These are phyloP conservation scores for Hydrophis major DNA, from an alignment of 2,797 vertebrate genomes.

Conservation along the genomic window DNA sequence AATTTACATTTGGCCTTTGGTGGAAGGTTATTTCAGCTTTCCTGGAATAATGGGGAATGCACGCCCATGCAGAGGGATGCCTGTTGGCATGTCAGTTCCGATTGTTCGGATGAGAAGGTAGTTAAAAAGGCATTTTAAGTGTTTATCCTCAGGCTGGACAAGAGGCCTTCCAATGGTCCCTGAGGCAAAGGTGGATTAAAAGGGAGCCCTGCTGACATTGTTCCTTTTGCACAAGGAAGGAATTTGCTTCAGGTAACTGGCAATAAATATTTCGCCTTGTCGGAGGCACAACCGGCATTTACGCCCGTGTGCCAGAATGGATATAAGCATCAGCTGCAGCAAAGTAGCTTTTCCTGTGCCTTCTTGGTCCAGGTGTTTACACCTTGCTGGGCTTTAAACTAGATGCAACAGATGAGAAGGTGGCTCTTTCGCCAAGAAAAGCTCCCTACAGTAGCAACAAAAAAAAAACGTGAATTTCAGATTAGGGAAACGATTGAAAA, in stretches of 20 bases:
- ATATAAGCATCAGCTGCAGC: neutral
- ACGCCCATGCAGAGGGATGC: neutral
- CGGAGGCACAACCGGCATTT: neutral
- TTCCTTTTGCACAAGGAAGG: neutral
- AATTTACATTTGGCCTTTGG: neutral
- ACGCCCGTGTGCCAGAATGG: neutral
- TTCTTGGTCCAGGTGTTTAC: rapidly evolving
- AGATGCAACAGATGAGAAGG: neutral
- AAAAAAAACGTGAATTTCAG: neutral
- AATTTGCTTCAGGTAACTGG: neutral
- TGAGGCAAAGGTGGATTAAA: neutral
- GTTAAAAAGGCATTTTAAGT: neutral
- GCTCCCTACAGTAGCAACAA: neutral
- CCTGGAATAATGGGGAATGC: neutral
- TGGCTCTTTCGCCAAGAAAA: neutral
- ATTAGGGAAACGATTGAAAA: neutral
- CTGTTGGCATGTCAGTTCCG: neutral
- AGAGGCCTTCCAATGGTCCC: neutral
- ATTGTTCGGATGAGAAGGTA: neutral
- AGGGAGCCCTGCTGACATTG: neutral
- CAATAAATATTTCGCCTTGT: neutral
- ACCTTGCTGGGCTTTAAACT: neutral
- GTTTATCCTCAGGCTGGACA: neutral
- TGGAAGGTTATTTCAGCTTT: neutral
- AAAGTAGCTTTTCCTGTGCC: too few species aligned